phyloP scores from a whole-genome alignment of 2,888 invertebrate genomes.

The Ectemnius continuus region DNA sequence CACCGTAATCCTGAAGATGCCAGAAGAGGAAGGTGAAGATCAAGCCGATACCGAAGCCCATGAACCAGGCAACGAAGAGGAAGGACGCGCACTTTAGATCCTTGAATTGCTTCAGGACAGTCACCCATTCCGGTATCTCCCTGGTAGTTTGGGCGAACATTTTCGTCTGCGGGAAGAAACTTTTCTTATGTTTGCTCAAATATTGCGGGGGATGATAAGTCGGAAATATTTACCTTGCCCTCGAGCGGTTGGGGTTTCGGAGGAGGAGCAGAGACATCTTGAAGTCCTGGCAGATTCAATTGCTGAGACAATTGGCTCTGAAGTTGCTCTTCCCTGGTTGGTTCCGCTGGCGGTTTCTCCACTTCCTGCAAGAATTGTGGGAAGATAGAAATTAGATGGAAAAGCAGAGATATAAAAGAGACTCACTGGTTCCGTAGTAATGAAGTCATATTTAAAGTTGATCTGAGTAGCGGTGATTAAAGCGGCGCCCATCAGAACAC shows the following conservation, averaged over 20 bases:
- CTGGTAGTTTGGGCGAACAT: conserved; percentile 95
- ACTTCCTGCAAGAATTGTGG: conserved; percentile 64
- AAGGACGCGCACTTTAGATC: conserved; percentile 94
- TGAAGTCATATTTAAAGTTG: conserved; percentile 80
- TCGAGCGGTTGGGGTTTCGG: conserved; percentile 77
- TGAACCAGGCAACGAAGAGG: conserved; percentile 98
- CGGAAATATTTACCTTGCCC: conserved; percentile 76
- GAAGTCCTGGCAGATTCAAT: conserved; percentile 88
- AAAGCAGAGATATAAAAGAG: not conserved
- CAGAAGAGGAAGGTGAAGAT: conserved; percentile 99
- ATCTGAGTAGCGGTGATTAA: conserved; percentile 94
- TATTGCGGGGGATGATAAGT: not conserved
- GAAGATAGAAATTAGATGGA: not conserved
- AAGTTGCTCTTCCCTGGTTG: conserved; percentile 86
- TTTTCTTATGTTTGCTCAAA: not conserved
- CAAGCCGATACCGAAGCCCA: conserved; percentile 99
- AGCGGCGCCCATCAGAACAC: conserved; percentile 97
- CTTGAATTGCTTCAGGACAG: conserved; percentile 93
- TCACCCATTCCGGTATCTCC: conserved; percentile 96
- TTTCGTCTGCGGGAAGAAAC: conserved; percentile 82
- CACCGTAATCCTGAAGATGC: conserved; percentile 98
- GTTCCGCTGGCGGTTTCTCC: conserved; percentile 76
- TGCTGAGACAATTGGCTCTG: conserved; percentile 92
- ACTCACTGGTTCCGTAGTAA: conserved; percentile 70
- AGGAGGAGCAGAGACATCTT: conserved; percentile 81